These are phyloP conservation scores for Eilema sororculum DNA, from an alignment of 2,888 invertebrate species.

Conservation along the genomic window DNA sequence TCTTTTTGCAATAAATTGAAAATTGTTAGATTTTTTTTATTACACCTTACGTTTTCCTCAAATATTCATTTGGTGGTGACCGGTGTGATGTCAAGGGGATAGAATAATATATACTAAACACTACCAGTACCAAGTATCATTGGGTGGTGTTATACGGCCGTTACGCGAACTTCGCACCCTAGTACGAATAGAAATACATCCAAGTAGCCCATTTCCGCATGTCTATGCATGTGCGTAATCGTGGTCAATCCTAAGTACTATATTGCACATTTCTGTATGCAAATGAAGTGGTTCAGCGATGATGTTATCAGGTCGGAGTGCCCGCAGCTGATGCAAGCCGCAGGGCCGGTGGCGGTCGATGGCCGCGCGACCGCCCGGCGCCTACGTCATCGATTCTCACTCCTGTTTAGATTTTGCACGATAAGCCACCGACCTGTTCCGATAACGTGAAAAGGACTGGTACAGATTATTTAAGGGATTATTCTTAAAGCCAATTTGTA, in stretches of 20 bases:
- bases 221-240: not conserved
- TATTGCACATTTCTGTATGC: constrained; percentile 46
- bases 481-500: not conserved
- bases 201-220: not conserved
- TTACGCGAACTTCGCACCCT: too few species aligned
- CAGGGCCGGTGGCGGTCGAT: constrained; percentile 31
- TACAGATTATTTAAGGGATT: constrained; percentile 2
- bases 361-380: constrained; percentile 43
- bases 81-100: too few species aligned
- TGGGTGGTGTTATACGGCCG: too few species aligned
- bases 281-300: constrained; percentile 37
- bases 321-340: constrained; percentile 25
- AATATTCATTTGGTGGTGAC: not conserved
- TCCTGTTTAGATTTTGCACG: constrained; percentile 42
- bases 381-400: constrained; percentile 42
- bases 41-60: not conserved
- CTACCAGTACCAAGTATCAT: too few species aligned
- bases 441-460: constrained; percentile 2
- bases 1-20: too few species aligned
- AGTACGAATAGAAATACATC: not conserved
- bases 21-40: not conserved
- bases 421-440: constrained; percentile 31
- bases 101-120: too few species aligned
- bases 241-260: constrained; percentile 2
- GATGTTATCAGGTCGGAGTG: constrained; percentile 37